A percentile compares a stretch with the other conserved stretches of the same genome.
Conservation (phyloP, 2,113 vertebrate species). For the Empidonax alnorum region DNA sequence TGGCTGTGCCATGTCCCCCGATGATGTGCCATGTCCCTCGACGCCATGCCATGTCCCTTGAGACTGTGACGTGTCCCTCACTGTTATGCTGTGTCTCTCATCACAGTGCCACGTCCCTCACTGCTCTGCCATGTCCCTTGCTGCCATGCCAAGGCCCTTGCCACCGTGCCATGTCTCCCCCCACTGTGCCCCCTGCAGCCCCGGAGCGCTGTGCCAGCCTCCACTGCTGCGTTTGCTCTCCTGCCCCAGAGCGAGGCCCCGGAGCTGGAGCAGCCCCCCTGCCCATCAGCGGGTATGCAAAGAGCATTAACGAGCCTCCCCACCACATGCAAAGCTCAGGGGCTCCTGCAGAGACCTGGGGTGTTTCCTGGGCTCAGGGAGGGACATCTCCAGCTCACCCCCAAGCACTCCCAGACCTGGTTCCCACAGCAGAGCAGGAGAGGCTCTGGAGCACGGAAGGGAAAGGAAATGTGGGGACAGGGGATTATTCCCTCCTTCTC, state of each 20-base stretch:
- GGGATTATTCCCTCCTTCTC: fast-evolving
- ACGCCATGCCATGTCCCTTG: not conserved
- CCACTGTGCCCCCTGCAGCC: not conserved
- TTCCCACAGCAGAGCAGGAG: fast-evolving
- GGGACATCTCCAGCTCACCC: not conserved
- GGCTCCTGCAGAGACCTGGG: not conserved
- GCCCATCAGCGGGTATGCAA: not conserved
- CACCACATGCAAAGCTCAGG: fast-evolving
- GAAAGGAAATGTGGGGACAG: not conserved
- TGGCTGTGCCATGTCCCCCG: not conserved
- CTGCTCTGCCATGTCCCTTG: not conserved
- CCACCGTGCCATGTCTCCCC: not conserved
- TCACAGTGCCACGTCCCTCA: fast-evolving
- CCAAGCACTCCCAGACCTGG: fast-evolving
- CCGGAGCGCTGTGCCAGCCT: fast-evolving
- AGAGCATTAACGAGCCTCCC: not conserved
- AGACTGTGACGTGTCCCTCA: not conserved
- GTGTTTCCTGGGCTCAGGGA: fast-evolving
- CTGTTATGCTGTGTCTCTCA: too few relatives aligned
- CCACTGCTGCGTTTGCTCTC: not conserved
- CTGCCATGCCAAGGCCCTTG: not conserved
- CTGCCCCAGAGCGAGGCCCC: not conserved
- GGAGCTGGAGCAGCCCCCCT: not conserved
- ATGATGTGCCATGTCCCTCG: not conserved
- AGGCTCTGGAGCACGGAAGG: fast-evolving